Percentiles rank a stretch among this genome's conserved stretches.
Conservation (phyloP, 1,140 invertebrate genomes). For the Lethrus apterus region DNA sequence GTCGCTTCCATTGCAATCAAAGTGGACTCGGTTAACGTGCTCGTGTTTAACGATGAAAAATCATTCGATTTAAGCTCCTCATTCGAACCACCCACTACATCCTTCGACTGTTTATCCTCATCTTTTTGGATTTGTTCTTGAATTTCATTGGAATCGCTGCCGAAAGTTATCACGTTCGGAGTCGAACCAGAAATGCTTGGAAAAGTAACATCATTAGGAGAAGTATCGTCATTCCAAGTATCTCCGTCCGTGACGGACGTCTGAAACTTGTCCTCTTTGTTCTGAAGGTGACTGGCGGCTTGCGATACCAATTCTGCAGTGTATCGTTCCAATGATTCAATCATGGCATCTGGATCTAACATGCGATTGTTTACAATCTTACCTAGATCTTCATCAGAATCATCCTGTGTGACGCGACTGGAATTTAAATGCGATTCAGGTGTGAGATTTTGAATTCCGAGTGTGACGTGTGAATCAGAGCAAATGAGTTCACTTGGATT, state of each 20-base stretch:
- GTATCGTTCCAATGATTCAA: slow-evolving; percentile 55
- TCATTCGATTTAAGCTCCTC: slow-evolving; percentile 31
- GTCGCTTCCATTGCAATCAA: slow-evolving; percentile 68
- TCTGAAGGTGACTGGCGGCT: slow-evolving; percentile 42
- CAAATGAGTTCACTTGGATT: too few species aligned
- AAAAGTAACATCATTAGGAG: slow-evolving; percentile 67
- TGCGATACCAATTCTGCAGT: slow-evolving; percentile 57
- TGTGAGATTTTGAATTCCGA: too few species aligned
- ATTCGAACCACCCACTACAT: slow-evolving; percentile 24
- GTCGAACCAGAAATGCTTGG: slow-evolving; percentile 69
- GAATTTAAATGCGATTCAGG: too few species aligned
- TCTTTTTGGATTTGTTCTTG: slow-evolving; percentile 13
- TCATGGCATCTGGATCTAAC: slow-evolving; percentile 57
- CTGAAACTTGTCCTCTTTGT: slow-evolving; percentile 32
- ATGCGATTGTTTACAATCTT: slow-evolving; percentile 32
- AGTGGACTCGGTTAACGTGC: slow-evolving; percentile 54
- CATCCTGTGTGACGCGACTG: too few species aligned
- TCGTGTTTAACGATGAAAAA: slow-evolving; percentile 36
- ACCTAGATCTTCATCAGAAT: slow-evolving; percentile 1
- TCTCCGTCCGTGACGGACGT: slow-evolving; percentile 35
- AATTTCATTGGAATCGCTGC: slow-evolving; percentile 51
- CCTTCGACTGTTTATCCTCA: too few species aligned
- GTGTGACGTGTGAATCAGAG: too few species aligned
- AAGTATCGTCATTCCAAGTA: slow-evolving; percentile 67
- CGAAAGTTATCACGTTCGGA: slow-evolving; percentile 60